phyloP scores from a whole-genome alignment of 2,113 vertebrate species.

The Dipodomys spectabilis region DNA sequence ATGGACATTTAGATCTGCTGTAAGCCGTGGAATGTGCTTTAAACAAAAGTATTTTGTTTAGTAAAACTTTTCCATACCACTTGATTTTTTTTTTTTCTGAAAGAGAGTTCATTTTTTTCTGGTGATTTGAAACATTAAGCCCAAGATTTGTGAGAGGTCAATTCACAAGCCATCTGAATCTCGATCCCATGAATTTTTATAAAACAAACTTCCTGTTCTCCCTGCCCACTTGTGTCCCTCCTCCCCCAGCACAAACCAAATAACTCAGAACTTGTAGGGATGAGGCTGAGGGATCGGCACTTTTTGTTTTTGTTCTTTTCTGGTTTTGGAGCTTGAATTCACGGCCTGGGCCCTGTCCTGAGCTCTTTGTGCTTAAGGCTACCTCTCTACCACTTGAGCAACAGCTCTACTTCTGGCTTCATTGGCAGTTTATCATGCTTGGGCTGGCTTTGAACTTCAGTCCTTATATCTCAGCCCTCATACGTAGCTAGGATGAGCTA shows the following conservation, averaged over 20 bases:
- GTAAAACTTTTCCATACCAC: not conserved
- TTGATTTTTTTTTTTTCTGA: not conserved
- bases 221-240: not conserved
- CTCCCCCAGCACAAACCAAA: not conserved
- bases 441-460: too few species aligned
- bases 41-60: not conserved
- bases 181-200: not conserved
- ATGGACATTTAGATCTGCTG: not conserved
- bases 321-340: too few species aligned
- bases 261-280: not conserved
- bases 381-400: too few species aligned
- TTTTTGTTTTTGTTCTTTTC: too few species aligned
- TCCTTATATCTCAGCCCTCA: too few species aligned
- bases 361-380: too few species aligned
- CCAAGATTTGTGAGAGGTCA: not conserved
- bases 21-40: not conserved
- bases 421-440: too few species aligned
- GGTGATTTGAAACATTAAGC: constrained; percentile 2
- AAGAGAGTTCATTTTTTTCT: not conserved
- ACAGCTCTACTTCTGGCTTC: too few species aligned
- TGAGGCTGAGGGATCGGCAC: not conserved
- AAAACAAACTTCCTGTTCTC: not conserved
- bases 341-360: too few species aligned
- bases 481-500: too few species aligned
- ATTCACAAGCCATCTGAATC: not conserved